Evolutionary conservation across 30 jellyfish, hydroid and myxozoan genomes (phyloP).

Genomic region (Hydra vulgaris): DNA sequence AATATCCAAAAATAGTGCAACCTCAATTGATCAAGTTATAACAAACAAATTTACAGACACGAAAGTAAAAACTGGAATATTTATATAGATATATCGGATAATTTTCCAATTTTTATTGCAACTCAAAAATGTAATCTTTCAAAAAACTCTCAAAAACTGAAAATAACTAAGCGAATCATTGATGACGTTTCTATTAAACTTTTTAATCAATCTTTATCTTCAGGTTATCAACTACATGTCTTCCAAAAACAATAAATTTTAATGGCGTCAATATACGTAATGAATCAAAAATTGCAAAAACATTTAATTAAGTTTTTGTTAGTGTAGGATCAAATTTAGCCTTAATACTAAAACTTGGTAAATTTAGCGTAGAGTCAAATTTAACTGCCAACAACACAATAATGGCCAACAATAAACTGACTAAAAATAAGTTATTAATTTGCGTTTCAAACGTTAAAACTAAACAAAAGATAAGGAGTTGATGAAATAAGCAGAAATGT

Average conservation of each 20-base stretch:
- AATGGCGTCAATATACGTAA: background rate
- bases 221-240: background rate
- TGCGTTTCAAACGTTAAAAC: background rate
- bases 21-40: background rate
- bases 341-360: too few species aligned
- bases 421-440: background rate
- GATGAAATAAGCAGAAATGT: background rate
- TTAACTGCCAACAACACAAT: background rate
- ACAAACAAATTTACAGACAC: background rate
- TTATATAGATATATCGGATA: background rate
- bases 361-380: background rate
- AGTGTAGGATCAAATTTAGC: background rate
- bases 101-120: background rate
- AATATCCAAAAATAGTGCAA: too few species aligned
- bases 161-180: background rate
- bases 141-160: background rate
- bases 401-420: background rate
- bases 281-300: background rate
- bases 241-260: background rate
- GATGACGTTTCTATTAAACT: background rate
- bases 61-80: background rate
- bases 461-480: background rate
- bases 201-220: background rate
- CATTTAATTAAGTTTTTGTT: background rate
- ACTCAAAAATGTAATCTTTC: background rate